Percentiles rank a stretch among this genome's conserved stretches.
Conservation (phyloP, 2,888 invertebrate species). For the Melipona beecheii region DNA sequence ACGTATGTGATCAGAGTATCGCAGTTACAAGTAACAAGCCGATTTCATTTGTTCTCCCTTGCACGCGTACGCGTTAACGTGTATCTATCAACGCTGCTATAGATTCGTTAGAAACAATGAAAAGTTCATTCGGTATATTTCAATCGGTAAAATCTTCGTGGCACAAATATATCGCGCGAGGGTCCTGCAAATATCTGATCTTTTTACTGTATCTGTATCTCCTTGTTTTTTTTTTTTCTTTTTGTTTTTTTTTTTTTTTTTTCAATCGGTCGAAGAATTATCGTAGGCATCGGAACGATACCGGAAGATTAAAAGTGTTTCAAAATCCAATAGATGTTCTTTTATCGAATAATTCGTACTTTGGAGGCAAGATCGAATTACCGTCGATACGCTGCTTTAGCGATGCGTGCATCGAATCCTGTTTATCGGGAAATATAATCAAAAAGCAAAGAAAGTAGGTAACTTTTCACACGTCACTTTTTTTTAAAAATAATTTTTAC, state of each 20-base stretch:
- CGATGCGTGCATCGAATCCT: too few species aligned
- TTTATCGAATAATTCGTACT: background rate
- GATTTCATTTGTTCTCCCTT: constrained; percentile 56
- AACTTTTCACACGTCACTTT: background rate
- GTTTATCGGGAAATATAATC: background rate
- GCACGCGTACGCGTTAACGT: constrained; percentile 42
- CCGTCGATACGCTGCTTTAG: too few species aligned
- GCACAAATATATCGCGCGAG: background rate
- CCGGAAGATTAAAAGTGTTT: background rate
- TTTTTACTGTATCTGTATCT: too few species aligned
- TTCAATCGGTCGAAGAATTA: background rate
- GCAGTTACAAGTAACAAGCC: constrained; percentile 63
- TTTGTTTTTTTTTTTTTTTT: background rate
- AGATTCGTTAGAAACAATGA: constrained; percentile 46
- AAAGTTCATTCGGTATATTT: constrained; percentile 57
- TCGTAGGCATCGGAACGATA: background rate
- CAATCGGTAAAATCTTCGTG: background rate
- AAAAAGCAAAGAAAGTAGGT: background rate
- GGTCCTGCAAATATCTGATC: background rate
- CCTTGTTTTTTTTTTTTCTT: background rate
- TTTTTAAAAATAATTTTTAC: background rate
- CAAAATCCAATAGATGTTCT: background rate
- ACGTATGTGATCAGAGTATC: constrained; percentile 57
- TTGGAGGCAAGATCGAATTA: background rate
- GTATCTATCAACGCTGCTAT: constrained; percentile 49